Percentiles rank a stretch among this genome's conserved stretches.
These are phyloP conservation scores for Apteryx owenii DNA, from an alignment of 2,113 vertebrate species.

Conservation along the genomic window DNA sequence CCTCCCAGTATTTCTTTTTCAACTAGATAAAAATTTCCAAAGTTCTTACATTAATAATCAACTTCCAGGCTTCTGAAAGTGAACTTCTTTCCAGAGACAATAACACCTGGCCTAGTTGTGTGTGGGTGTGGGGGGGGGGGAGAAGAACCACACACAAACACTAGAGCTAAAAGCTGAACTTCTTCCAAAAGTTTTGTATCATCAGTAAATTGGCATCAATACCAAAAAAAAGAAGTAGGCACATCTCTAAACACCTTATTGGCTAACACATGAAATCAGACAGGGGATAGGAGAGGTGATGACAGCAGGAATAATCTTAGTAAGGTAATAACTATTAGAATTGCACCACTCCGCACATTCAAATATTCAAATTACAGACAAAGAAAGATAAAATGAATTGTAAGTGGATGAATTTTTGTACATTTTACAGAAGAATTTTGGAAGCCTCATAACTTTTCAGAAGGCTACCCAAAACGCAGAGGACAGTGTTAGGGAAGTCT, in stretches of 20 bases:
- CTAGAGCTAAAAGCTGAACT: not conserved
- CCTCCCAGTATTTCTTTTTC: not conserved
- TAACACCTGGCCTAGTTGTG: not conserved
- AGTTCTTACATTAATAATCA: not conserved
- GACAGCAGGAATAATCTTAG: not conserved
- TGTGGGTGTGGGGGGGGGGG: no score
- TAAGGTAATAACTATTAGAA: not conserved
- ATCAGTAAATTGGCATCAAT: not conserved
- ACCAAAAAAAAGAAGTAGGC: rapidly evolving
- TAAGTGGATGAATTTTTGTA: not conserved
- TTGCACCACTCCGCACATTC: not conserved
- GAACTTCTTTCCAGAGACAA: not conserved
- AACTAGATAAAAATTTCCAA: not conserved
- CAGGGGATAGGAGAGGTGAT: not conserved
- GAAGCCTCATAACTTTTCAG: not conserved
- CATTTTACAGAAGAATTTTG: not conserved
- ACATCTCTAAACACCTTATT: not conserved
- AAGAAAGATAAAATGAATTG: not conserved
- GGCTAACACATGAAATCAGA: no score
- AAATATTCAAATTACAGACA: not conserved
- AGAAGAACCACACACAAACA: no score
- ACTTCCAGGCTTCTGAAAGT: not conserved
- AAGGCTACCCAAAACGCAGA: not conserved
- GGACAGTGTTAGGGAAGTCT: not conserved
- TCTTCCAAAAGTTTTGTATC: not conserved